Evolutionary conservation across 2,113 vertebrate species (phyloP).

Genomic region (Alethe diademata): DNA sequence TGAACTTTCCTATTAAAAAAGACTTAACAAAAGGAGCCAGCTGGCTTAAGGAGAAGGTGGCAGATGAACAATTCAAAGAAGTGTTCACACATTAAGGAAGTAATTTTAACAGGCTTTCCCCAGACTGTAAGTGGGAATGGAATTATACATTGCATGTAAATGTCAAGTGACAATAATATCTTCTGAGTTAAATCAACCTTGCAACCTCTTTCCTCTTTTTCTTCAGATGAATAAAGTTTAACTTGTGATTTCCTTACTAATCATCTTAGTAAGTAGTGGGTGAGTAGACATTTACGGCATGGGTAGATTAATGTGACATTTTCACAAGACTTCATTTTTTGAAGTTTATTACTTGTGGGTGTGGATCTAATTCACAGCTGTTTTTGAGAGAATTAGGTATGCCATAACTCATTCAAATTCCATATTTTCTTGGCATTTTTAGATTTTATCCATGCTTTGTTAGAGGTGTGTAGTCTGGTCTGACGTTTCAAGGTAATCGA

Average conservation of each 20-base stretch:
- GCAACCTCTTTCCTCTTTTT: slow-evolving; percentile 62
- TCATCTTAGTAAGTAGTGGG: slow-evolving; percentile 62
- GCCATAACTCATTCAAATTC: slow-evolving; percentile 5
- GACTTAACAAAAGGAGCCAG: slow-evolving; percentile 54
- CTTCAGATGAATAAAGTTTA: slow-evolving; percentile 65
- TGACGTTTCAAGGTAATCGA: background rate
- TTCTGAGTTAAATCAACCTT: slow-evolving; percentile 60
- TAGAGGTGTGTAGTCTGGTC: background rate
- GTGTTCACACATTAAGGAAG: slow-evolving; percentile 66
- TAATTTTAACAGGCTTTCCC: slow-evolving; percentile 68
- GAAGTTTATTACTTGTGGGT: slow-evolving; percentile 41
- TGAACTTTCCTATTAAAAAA: slow-evolving; percentile 46
- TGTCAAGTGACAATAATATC: slow-evolving; percentile 70
- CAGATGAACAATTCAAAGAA: slow-evolving; percentile 61
- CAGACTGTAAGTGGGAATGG: slow-evolving; percentile 66
- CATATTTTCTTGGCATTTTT: background rate
- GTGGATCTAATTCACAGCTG: slow-evolving; percentile 51
- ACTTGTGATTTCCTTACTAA: slow-evolving; percentile 69
- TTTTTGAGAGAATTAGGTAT: slow-evolving; percentile 25
- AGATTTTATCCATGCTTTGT: background rate
- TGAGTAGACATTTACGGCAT: slow-evolving; percentile 49
- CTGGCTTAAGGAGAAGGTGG: slow-evolving; percentile 43
- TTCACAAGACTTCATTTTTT: slow-evolving; percentile 23
- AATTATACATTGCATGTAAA: slow-evolving; percentile 57
- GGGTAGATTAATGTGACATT: slow-evolving; percentile 57